Percentiles rank a stretch among this genome's conserved stretches.
These are phyloP conservation scores for Spilosoma lubricipeda DNA, from an alignment of 2,888 invertebrate species.

Conservation along the genomic window DNA sequence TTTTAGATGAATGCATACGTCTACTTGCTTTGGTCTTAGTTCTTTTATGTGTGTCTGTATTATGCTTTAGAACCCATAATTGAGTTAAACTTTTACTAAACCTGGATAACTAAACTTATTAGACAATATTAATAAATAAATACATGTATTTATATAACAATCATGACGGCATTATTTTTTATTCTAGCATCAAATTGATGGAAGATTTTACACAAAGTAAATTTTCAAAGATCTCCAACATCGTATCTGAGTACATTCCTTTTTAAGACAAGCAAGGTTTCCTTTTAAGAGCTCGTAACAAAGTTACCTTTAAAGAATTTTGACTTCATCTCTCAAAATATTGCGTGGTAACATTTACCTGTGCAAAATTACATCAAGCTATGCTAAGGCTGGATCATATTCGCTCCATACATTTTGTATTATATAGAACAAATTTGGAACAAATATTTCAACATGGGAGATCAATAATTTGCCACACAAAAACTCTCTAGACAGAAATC, in stretches of 20 bases:
- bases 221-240: neutral
- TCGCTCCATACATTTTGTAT: neutral
- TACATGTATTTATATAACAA: neutral
- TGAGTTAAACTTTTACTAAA: neutral
- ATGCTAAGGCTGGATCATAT: neutral
- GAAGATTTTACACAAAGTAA: neutral
- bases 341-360: neutral
- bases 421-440: neutral
- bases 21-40: neutral
- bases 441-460: neutral
- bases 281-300: neutral
- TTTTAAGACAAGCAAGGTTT: neutral
- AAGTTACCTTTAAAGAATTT: neutral
- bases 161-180: neutral
- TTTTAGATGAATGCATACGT: neutral
- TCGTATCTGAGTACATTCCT: neutral
- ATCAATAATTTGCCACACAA: neutral
- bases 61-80: neutral
- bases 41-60: neutral
- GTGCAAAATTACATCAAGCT: neutral
- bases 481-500: neutral
- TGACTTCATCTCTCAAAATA: neutral
- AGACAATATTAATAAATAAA: no score
- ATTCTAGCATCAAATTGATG: neutral
- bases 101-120: neutral